These are phyloP conservation scores for Tokudaia muenninki DNA, from an alignment of 2,797 vertebrate species.

Conservation along the genomic window DNA sequence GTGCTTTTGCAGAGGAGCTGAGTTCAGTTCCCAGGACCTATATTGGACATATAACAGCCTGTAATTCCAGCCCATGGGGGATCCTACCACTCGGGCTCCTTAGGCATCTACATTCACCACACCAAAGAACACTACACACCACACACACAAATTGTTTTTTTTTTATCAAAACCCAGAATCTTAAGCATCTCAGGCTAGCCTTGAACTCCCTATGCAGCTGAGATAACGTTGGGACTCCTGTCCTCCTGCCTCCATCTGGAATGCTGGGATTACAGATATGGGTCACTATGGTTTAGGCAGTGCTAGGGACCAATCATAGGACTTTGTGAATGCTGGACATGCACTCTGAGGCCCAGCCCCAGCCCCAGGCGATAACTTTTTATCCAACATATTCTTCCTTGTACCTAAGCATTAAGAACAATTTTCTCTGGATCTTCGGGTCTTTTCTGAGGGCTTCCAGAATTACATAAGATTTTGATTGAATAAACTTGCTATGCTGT, in stretches of 20 bases:
- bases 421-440: neutral
- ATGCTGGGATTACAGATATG: neutral
- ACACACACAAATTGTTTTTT: neutral
- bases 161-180: neutral
- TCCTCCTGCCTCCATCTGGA: neutral
- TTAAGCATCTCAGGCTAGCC: neutral
- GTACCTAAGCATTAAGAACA: neutral
- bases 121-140: neutral
- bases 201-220: neutral
- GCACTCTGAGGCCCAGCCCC: neutral
- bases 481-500: neutral
- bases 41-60: neutral
- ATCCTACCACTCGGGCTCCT: neutral
- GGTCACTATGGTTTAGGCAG: neutral
- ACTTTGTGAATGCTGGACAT: neutral
- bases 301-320: neutral
- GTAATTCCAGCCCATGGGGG: neutral
- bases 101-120: neutral
- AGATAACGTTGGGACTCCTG: neutral
- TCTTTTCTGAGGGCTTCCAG: neutral
- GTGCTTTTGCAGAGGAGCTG: neutral
- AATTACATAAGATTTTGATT: neutral
- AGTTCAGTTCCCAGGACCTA: neutral
- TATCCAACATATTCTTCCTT: neutral
- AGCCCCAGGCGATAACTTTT: neutral